Evolutionary conservation across 2,113 vertebrate genomes (phyloP), one percentile per base, ranked within the genome.

Genomic region (Oryzias melastigma): DNA sequence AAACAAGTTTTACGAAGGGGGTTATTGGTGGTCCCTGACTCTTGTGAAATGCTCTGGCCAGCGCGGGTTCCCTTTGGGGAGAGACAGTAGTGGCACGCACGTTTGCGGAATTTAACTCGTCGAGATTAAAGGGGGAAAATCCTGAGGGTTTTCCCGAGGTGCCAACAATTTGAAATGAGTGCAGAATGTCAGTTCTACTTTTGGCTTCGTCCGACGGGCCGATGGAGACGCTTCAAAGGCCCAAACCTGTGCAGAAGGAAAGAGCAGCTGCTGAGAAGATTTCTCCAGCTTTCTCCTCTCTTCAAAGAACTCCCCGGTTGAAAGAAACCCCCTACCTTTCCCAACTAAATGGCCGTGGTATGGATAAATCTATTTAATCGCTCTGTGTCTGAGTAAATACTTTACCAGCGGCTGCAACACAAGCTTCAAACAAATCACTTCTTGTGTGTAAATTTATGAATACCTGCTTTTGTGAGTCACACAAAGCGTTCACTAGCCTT

Each of bases 301-400:
- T 82, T 80, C 80, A 85, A 81, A 88, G 75, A 71, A 61, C 60
- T 65, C 75, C 63, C 74, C 60, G 65, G 62, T 83, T 81, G 78
- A 88, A n/a, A 68, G 7, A 87, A 84, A 81, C 86, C 67, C 14
- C 70, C 61, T 75, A 65, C 74, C 67, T 82, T 82, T 68, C 71
- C 65, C 44, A 61, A 49, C 62, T 58, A 64, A 80, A 73, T 74
- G 68, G 73, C 77, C 45, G 44, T 15, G 53, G 70, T 65, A 62
- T 82, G 72, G 81, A 85, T 88, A 84, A 84, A 87, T 87, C 84
- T 70, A 81, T 82, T 83, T 87, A 77, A 85, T 83, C 52, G 75
- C 74, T 82, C 68, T 69, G 71, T 82, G 83, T 85, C 60, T 56
- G 53, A 67, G 71, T 84, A 84, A 83, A 81, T 82, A 67, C 71